A percentile compares a stretch with the other conserved stretches of the same genome.
Conservation (phyloP, 2,797 vertebrate genomes). For the Orientallactaga sibirica region DNA sequence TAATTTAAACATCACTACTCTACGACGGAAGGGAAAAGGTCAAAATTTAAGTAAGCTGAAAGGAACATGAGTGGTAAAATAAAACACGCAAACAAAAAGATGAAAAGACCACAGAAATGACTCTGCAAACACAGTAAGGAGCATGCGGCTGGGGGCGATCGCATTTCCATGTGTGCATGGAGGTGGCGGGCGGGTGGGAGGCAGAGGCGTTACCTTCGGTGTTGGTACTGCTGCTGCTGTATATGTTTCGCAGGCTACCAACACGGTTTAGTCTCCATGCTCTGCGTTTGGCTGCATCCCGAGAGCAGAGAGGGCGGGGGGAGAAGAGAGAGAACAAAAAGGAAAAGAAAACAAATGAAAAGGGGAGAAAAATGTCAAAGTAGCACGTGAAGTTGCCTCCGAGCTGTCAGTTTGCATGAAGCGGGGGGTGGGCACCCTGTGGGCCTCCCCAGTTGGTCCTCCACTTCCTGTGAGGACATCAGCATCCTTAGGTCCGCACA, state of each 20-base stretch:
- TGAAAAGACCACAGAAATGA: slow-evolving; percentile 83
- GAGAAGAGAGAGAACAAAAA: slow-evolving; percentile 84
- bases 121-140: slow-evolving; percentile 82
- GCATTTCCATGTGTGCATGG: slow-evolving; percentile 61
- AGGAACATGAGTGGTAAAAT: slow-evolving; percentile 89
- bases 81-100: slow-evolving; percentile 85
- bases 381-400: slow-evolving; percentile 83
- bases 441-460: not conserved
- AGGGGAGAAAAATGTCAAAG: slow-evolving; percentile 86
- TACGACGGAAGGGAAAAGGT: slow-evolving; percentile 89
- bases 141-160: slow-evolving; percentile 84
- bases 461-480: rapidly evolving
- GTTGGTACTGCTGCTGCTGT: slow-evolving; percentile 93
- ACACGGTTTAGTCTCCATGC: slow-evolving; percentile 96
- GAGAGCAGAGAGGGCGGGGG: slow-evolving; percentile 89
- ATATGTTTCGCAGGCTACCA: slow-evolving; percentile 96
- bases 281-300: slow-evolving; percentile 95
- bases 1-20: slow-evolving; percentile 90
- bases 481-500: not conserved
- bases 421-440: slow-evolving; percentile 38
- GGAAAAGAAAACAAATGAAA: slow-evolving; percentile 79
- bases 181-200: slow-evolving; percentile 4
- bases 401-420: not conserved
- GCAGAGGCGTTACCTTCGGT: slow-evolving; percentile 84
- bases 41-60: slow-evolving; percentile 91